Conservation (phyloP, 2,888 invertebrate genomes). For the Limnephilus auricula region DNA sequence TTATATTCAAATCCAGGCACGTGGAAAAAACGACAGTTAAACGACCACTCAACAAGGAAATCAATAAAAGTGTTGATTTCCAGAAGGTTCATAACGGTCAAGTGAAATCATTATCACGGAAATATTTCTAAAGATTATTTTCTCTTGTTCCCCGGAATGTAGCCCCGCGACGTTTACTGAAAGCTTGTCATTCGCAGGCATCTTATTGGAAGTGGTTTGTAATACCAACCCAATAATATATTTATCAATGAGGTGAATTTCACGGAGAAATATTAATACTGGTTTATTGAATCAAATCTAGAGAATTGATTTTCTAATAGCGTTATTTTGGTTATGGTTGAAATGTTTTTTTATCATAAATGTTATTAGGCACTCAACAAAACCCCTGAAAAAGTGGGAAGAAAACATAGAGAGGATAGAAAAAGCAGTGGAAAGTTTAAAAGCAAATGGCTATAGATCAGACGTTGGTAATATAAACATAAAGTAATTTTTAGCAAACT, state of each 20-base stretch:
- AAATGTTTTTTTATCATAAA: background rate
- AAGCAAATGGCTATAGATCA: background rate
- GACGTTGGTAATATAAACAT: background rate
- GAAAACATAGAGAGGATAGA: background rate
- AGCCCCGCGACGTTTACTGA: background rate
- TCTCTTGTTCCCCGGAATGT: background rate
- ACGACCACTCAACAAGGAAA: background rate
- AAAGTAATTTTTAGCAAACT: background rate
- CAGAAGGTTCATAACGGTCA: background rate
- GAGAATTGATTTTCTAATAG: no score
- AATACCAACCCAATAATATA: background rate
- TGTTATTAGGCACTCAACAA: background rate
- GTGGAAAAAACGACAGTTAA: background rate
- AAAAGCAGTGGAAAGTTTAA: background rate
- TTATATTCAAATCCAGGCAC: background rate
- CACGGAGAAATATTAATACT: background rate
- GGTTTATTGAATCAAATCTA: background rate
- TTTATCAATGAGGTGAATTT: background rate
- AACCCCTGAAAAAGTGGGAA: background rate
- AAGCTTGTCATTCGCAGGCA: background rate
- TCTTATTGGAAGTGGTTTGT: background rate
- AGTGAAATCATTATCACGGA: background rate
- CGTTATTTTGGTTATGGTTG: background rate
- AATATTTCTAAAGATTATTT: conserved; percentile 2
- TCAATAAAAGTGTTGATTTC: background rate